Base-by-base conservation (phyloP, 2,888 invertebrate genomes). In the Phyllotreta striolata region DNA sequence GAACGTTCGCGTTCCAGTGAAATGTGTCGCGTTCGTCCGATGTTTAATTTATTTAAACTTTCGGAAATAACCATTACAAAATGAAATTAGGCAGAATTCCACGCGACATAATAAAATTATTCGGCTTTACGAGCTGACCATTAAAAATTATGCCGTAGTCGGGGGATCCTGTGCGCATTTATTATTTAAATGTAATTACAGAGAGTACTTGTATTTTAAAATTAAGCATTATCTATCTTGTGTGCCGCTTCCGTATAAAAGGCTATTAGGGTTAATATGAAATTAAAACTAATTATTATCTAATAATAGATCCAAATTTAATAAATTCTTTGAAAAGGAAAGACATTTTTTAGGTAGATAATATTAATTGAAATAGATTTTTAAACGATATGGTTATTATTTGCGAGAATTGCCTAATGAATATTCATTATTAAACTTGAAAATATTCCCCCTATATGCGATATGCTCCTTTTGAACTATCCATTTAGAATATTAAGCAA, bases 1-100 rank as follows among this genome's bases (percentile, higher is more conserved):
- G 49, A 62, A 56, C 47, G 62, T 66, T 55, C 60, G 55, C 65
- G 62, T 63, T 63, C 63, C 59, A 62, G 62, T 56, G 43, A 51
- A 55, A 56, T 62, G 55, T 62, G 46, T 56, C 37, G 34, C 55
- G 13, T 49, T 62, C 37, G 55, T 56, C 41, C 59, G 35, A 59
- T 59, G 51, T 40, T 40, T 59, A 59, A 59, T 59, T 59, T 51
- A 59, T 59, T 51, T 51, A 59, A 59, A 59, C 51, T 59, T 59
- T 59, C 59, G 51, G 51, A 51, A 62, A 62, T 56, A 56, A 49
- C 52, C 62, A 51, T 62, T 55, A 55, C 62, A 49, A 56, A 59
- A 62, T 51, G 55, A 55, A 64, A 60, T 64, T 60, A 55, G 64
- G 60, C 52, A 39, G 54, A 64, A 60, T 64, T 64, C 58, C 60